Conservation (phyloP, 2,888 invertebrate species). For the Exephanes ischioxanthus region DNA sequence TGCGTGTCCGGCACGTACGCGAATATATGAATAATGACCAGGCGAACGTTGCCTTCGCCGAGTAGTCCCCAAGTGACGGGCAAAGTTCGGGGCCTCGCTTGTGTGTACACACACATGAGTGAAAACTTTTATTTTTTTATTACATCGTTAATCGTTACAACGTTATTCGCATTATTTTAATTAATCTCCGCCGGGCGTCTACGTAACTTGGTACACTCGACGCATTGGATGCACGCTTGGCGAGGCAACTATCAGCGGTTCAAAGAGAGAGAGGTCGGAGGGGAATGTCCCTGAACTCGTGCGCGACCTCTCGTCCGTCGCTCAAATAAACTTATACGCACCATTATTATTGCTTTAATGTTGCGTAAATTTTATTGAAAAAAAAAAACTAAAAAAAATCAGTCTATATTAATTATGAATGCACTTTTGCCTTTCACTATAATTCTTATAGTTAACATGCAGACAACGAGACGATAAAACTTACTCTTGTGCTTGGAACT, state of each 20-base stretch:
- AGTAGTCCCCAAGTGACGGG: conserved; percentile 29
- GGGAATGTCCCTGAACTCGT: conserved; percentile 62
- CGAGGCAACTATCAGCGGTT: conserved; percentile 31
- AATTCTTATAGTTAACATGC: background rate
- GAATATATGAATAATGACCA: conserved; percentile 61
- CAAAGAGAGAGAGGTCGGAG: conserved; percentile 3
- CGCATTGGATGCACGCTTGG: conserved; percentile 46
- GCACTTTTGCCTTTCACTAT: background rate
- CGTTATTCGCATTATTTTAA: conserved; percentile 52
- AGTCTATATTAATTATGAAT: background rate
- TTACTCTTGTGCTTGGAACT: conserved; percentile 90
- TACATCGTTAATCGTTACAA: conserved; percentile 42
- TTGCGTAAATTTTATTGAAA: background rate
- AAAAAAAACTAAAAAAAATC: background rate
- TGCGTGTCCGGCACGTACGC: conserved; percentile 57
- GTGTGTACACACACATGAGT: background rate
- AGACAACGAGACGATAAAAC: conserved; percentile 78
- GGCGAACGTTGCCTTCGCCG: conserved; percentile 8
- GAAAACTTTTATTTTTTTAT: background rate
- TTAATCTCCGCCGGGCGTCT: conserved; percentile 7
- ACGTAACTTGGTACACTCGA: conserved; percentile 27
- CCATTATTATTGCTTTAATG: background rate
- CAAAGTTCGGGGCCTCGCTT: conserved; percentile 34
- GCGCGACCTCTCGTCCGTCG: conserved; percentile 57
- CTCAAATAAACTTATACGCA: conserved; percentile 49